These are phyloP conservation scores for Xiphydria camelus DNA, from an alignment of 2,888 invertebrate genomes.

Conservation along the genomic window DNA sequence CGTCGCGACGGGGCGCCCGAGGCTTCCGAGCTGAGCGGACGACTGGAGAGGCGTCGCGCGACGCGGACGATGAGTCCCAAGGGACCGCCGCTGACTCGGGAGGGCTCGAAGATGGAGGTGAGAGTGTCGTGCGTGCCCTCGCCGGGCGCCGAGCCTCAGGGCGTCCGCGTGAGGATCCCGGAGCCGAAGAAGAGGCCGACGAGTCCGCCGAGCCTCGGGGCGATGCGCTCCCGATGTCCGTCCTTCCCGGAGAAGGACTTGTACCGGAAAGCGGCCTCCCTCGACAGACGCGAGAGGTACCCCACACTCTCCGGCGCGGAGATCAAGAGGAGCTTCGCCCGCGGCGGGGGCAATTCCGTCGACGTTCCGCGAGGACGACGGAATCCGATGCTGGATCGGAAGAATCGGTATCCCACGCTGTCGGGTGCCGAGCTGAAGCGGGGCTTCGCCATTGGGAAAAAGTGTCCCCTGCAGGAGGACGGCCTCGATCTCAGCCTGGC, in stretches of 20 bases:
- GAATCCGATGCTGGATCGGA: slow-evolving; percentile 50
- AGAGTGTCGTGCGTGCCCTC: slow-evolving; percentile 46
- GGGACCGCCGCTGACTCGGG: slow-evolving; percentile 45
- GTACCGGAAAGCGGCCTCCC: slow-evolving; percentile 44
- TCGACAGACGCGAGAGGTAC: slow-evolving; percentile 50
- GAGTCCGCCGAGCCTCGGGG: slow-evolving; percentile 35
- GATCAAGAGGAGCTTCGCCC: slow-evolving; percentile 36
- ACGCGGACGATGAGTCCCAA: slow-evolving; percentile 50
- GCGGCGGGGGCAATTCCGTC: slow-evolving; percentile 12
- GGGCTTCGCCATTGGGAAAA: slow-evolving; percentile 46
- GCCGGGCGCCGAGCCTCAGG: slow-evolving; percentile 50
- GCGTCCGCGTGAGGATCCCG: slow-evolving; percentile 49
- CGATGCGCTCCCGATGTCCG: slow-evolving; percentile 43
- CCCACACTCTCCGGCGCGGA: slow-evolving; percentile 50
- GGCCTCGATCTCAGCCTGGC: slow-evolving; percentile 61
- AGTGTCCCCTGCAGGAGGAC: slow-evolving; percentile 58
- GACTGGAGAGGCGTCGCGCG: slow-evolving; percentile 42
- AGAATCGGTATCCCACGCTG: slow-evolving; percentile 48
- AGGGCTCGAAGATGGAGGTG: slow-evolving; percentile 48
- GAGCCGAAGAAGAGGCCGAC: slow-evolving; percentile 47
- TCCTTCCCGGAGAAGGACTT: slow-evolving; percentile 51
- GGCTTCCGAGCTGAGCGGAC: no score
- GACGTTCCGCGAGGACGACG: slow-evolving; percentile 20
- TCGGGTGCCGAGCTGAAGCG: slow-evolving; percentile 50
- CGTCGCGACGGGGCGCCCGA: slow-evolving; percentile 6